Conservation (phyloP, 2,113 vertebrate species). For the Pavo muticus region DNA sequence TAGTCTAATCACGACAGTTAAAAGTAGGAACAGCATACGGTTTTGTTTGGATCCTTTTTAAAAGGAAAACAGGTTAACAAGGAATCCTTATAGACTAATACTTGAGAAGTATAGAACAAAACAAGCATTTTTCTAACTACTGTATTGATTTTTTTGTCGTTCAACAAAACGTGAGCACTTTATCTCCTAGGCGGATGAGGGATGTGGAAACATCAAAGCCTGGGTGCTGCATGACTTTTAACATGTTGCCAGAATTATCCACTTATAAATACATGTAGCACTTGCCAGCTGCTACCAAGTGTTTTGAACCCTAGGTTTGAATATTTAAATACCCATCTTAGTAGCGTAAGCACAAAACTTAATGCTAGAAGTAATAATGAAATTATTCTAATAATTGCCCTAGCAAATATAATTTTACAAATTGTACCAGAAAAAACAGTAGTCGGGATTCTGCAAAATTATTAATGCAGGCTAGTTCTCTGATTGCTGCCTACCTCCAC, state of each 20-base stretch:
- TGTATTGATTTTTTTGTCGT: not conserved
- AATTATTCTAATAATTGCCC: not conserved
- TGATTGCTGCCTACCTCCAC: not conserved
- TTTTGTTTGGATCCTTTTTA: conserved; percentile 9
- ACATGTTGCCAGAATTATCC: not conserved
- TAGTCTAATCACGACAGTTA: not conserved
- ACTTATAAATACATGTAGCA: not conserved
- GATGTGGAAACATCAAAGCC: not conserved
- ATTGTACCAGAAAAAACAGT: not conserved
- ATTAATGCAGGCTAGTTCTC: not conserved
- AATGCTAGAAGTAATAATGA: not conserved
- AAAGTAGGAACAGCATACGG: not conserved
- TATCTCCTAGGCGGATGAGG: too few species aligned
- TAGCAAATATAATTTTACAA: not conserved
- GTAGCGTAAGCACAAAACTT: not conserved
- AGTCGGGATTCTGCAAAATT: not conserved
- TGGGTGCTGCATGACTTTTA: not conserved
- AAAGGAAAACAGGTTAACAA: not conserved
- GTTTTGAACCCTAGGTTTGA: not conserved
- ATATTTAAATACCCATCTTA: not conserved
- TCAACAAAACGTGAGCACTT: not conserved
- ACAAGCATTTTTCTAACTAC: not conserved
- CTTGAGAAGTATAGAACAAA: not conserved
- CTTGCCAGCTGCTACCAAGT: not conserved
- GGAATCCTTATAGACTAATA: not conserved